Evolutionary conservation across 2,888 invertebrate species (phyloP).

Genomic region (Tinea pellionella): DNA sequence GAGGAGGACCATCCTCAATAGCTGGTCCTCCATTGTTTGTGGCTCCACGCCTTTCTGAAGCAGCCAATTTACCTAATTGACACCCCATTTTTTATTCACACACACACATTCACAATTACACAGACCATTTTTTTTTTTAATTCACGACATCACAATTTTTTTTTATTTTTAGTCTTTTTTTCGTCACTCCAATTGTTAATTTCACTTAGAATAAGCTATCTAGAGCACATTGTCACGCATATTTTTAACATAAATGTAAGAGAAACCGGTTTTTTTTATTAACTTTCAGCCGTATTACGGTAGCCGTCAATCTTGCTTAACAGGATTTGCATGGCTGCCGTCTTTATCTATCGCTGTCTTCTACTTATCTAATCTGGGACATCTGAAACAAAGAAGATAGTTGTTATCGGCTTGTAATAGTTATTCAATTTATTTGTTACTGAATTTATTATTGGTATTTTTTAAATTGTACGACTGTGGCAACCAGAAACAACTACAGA

Average conservation of each 20-base stretch:
- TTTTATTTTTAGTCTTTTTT: background rate
- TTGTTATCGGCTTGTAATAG: background rate
- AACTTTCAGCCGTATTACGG: background rate
- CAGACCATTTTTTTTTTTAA: conserved; percentile 14
- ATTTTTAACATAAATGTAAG: background rate
- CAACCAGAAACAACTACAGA: too few relatives aligned
- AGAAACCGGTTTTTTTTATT: background rate
- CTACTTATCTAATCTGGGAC: conserved; percentile 1
- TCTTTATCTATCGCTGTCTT: background rate
- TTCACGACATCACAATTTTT: conserved; percentile 11
- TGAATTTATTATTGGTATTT: background rate
- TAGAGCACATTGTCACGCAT: background rate
- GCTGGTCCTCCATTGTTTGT: conserved; percentile 52
- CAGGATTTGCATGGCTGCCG: conserved; percentile 4
- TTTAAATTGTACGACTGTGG: too few relatives aligned
- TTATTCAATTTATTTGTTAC: background rate
- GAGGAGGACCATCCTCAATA: conserved; percentile 62
- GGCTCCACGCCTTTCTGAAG: conserved; percentile 58
- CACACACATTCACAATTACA: conserved; percentile 15
- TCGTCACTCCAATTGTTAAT: background rate
- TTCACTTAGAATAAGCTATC: background rate
- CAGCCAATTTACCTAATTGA: conserved; percentile 79
- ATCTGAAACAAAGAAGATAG: conserved; percentile 7
- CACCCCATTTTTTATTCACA: conserved; percentile 72
- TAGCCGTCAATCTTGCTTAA: background rate